Percentiles rank a stretch among this genome's conserved stretches.
phyloP scores from a whole-genome alignment of 2,113 vertebrate genomes.

The Oreochromis spilurus region DNA sequence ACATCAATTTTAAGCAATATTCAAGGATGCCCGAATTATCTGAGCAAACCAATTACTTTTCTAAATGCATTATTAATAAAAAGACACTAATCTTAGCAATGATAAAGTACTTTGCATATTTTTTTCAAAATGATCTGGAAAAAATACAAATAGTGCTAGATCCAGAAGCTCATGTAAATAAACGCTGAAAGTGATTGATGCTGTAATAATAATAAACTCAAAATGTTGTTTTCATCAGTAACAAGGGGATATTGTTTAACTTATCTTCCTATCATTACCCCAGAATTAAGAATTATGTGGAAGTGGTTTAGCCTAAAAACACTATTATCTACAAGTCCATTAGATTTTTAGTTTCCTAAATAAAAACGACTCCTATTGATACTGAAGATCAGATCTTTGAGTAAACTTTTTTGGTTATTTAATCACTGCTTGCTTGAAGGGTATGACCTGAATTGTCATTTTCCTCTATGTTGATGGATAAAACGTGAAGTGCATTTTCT shows the following conservation, averaged over 20 bases:
- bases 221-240: neutral
- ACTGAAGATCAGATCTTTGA: neutral
- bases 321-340: neutral
- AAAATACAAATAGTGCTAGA: neutral
- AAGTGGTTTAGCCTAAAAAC: neutral
- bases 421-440: neutral
- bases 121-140: neutral
- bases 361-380: neutral
- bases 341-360: neutral
- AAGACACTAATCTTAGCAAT: neutral
- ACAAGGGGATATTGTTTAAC: neutral
- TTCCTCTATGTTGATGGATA: neutral
- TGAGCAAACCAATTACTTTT: neutral
- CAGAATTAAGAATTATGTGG: neutral
- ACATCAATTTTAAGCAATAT: neutral
- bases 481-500: too few species aligned
- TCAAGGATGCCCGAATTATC: neutral
- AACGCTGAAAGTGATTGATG: neutral
- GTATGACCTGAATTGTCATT: neutral
- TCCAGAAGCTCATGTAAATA: neutral
- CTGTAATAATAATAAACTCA: neutral
- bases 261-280: neutral
- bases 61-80: neutral
- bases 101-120: neutral
- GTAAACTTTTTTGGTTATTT: neutral